These are phyloP conservation scores for Brassicogethes aeneus DNA, from an alignment of 2,888 invertebrate species.

Conservation along the genomic window DNA sequence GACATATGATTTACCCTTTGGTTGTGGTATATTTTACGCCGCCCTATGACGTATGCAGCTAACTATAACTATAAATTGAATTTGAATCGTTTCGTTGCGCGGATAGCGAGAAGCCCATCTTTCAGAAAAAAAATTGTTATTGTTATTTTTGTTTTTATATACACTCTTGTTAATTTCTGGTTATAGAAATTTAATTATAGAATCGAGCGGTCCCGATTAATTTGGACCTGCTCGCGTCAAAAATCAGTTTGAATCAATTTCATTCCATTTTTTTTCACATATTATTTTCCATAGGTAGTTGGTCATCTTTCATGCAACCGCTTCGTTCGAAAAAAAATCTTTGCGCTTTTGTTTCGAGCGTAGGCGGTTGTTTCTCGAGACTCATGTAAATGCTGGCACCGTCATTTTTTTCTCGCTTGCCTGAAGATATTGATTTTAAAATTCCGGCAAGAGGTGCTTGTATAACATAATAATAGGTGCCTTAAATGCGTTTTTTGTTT, in stretches of 20 bases:
- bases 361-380: neutral
- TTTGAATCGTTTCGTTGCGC: neutral
- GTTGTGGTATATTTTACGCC: too few species aligned
- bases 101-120: neutral
- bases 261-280: neutral
- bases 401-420: slow-evolving; percentile 1
- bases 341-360: too few species aligned
- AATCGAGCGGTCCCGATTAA: too few species aligned
- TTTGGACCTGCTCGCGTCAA: neutral
- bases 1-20: too few species aligned
- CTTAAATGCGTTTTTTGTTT: slow-evolving; percentile 17
- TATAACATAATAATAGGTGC: slow-evolving; percentile 19
- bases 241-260: slow-evolving; percentile 1
- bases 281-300: neutral
- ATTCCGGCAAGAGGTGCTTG: slow-evolving; percentile 8
- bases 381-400: too few species aligned
- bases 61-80: too few species aligned
- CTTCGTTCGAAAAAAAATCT: too few species aligned
- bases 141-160: slow-evolving; percentile 1
- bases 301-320: too few species aligned
- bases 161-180: neutral
- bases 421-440: slow-evolving; percentile 13
- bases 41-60: too few species aligned
- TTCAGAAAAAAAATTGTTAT: neutral
- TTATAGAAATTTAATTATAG: neutral